Evolutionary conservation across 2,797 vertebrate genomes (phyloP), one percentile per base, ranked within the genome.

Genomic region (Gambelia wislizenii): DNA sequence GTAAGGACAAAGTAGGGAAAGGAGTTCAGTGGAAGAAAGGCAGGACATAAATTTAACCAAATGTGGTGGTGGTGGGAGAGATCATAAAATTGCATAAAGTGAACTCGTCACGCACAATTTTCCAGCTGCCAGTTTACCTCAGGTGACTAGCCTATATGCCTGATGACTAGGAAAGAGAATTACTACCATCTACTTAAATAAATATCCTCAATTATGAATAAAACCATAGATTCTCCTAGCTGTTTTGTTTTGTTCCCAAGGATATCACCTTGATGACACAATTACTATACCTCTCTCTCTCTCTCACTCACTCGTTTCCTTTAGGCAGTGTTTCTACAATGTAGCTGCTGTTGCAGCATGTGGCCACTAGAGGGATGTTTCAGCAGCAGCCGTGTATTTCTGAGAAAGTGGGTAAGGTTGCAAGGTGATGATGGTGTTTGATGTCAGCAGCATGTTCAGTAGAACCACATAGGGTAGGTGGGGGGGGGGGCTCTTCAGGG

Each of bases 281-380:
- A 69, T 79, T 49, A 22, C 8, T 69, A 69, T 70, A 39, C 36
- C 54, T 59, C 33, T 20, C 16, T 18, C 8, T 36, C 22, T 14
- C 3, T 7, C 36, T 18, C 39, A 61, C 7, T 2, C n/a, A n/a
- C 27, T 13, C 3, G 16, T 18, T n/a, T 20, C 14, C 74, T 44
- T 87, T 16, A 30, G 18, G 13, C 13, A 14, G 39, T 42, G n/a
- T 85, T 89, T 74, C 52, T 49, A 30, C 59, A 67, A 12, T n/a
- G 18, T 36, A 54, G 27, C 27, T 82, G 84, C 56, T 86, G 13
- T 82, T 69, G 18, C 84, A 27, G 56, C 47, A 54, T 69, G 44
- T 86, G 49, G 20, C 84, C 84, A 77, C 89, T 47, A 86, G 89
- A 13, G 72, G 56, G 69, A 36, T 76, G 79, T 70, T 89, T 75